Conservation (phyloP, 2,888 invertebrate genomes). For the Antheraea assamensis region DNA sequence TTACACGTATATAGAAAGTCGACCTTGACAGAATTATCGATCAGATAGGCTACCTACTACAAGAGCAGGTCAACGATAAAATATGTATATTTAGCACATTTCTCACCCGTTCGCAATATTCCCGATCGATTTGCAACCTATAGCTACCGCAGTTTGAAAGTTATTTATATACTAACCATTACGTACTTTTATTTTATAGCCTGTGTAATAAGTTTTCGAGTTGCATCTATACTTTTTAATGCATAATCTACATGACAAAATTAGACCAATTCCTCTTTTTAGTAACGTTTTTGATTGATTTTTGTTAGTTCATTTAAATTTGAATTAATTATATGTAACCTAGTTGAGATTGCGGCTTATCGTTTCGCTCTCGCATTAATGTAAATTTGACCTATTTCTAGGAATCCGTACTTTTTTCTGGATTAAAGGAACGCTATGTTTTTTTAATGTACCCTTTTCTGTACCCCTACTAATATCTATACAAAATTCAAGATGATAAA, state of each 20-base stretch:
- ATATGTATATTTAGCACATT: constrained; percentile 6
- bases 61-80: background rate
- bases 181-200: background rate
- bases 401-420: too few relatives aligned
- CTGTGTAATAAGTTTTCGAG: background rate
- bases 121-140: background rate
- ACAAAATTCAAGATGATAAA: too few relatives aligned
- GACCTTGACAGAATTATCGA: constrained; percentile 1
- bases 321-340: too few relatives aligned
- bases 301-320: too few relatives aligned
- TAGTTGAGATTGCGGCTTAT: too few relatives aligned
- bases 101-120: background rate
- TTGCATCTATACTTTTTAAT: background rate
- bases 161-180: background rate
- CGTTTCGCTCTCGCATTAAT: too few relatives aligned
- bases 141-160: constrained; percentile 2
- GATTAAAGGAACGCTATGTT: too few relatives aligned
- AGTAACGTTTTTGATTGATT: too few relatives aligned
- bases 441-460: too few relatives aligned
- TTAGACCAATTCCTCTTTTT: background rate
- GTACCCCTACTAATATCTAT: too few relatives aligned
- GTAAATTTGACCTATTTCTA: too few relatives aligned
- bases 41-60: background rate
- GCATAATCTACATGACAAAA: background rate
- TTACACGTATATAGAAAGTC: background rate